A percentile compares a stretch with the other conserved stretches of the same genome.
Conservation (phyloP, 2,797 vertebrate genomes). For the Pangasius mekongensis region DNA sequence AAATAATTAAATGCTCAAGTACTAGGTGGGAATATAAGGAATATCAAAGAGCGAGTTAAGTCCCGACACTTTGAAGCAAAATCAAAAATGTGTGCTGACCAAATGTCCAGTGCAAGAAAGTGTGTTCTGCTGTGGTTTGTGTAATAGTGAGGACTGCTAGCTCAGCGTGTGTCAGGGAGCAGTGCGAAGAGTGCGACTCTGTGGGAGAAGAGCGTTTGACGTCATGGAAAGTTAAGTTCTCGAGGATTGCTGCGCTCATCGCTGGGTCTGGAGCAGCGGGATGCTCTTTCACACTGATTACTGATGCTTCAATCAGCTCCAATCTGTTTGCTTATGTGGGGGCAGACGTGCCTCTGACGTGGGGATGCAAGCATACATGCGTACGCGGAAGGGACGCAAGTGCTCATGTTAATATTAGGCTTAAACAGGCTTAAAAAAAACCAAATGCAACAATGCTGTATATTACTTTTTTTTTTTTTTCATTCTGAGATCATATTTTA, state of each 20-base stretch:
- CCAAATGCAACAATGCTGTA: background rate
- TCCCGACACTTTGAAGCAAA: background rate
- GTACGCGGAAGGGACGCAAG: background rate
- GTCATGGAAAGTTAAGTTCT: slow-evolving; percentile 53
- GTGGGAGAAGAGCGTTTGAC: slow-evolving; percentile 35
- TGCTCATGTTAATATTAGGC: background rate
- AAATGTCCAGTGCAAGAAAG: background rate
- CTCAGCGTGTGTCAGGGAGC: slow-evolving; percentile 37
- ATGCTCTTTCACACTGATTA: slow-evolving; percentile 44
- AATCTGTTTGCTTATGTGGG: slow-evolving; percentile 50
- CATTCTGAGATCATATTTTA: background rate
- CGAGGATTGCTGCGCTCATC: slow-evolving; percentile 38
- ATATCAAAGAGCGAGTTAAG: background rate
- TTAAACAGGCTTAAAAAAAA: background rate
- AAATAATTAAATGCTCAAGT: background rate
- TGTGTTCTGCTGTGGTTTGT: background rate
- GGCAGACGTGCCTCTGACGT: slow-evolving; percentile 25
- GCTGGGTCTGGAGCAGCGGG: slow-evolving; percentile 35
- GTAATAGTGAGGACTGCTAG: slow-evolving; percentile 47
- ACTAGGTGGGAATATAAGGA: background rate
- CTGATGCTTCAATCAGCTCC: slow-evolving; percentile 49
- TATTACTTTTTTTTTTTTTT: background rate
- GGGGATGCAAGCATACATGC: background rate
- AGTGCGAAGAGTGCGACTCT: slow-evolving; percentile 12
- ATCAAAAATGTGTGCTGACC: background rate